Conservation (phyloP, 2,888 invertebrate species). For the Dolomedes plantarius region DNA sequence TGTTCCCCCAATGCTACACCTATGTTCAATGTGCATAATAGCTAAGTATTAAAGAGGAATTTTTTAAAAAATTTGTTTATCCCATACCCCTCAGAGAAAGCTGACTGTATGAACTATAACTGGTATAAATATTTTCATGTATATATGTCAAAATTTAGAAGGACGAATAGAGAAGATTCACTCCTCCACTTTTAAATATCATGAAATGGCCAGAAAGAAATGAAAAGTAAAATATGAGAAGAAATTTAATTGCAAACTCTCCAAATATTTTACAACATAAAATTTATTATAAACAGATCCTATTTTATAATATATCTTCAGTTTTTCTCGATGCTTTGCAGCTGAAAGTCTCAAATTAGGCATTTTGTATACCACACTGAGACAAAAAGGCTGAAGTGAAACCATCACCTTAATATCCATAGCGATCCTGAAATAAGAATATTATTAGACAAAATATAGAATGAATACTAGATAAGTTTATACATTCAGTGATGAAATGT, state of each 20-base stretch:
- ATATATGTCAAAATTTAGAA: too few species aligned
- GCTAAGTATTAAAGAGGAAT: too few species aligned
- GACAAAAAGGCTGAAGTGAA: conserved; percentile 29
- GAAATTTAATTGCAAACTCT: conserved; percentile 63
- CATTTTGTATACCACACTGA: conserved; percentile 7
- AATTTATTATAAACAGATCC: conserved; percentile 63
- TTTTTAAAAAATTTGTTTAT: too few species aligned
- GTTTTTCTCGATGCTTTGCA: conserved; percentile 16
- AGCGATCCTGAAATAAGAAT: conserved; percentile 46
- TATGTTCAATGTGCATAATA: too few species aligned
- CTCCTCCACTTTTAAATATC: too few species aligned
- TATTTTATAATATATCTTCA: conserved; percentile 42
- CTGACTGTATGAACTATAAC: too few species aligned
- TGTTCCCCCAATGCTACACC: too few species aligned
- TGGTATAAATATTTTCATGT: too few species aligned
- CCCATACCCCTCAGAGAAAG: too few species aligned
- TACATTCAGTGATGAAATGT: too few species aligned
- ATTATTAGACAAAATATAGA: neutral
- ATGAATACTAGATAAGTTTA: too few species aligned
- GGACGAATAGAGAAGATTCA: too few species aligned
- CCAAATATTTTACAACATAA: conserved; percentile 60
- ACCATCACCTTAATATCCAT: conserved; percentile 68
- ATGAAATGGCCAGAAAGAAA: neutral
- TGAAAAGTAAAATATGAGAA: neutral
- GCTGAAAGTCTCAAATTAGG: conserved; percentile 14